Percentiles rank a stretch among this genome's conserved stretches.
These are phyloP conservation scores for Micronisus gabar DNA, from an alignment of 2,113 vertebrate genomes.

Conservation along the genomic window DNA sequence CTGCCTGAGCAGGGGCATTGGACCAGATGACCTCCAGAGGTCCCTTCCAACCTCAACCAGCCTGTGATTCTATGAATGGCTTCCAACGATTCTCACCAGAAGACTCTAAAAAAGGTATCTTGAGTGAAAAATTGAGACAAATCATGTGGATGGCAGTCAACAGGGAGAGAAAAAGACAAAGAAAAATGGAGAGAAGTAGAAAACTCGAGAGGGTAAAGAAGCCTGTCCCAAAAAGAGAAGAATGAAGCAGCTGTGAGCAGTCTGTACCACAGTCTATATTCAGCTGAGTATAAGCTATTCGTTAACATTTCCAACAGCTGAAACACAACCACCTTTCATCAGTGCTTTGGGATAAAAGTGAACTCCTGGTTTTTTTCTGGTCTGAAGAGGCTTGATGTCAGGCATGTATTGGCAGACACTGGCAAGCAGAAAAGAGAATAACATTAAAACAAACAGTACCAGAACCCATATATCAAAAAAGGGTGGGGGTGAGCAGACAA, in stretches of 20 bases:
- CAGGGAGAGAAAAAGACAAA: neutral
- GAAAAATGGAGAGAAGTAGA: neutral
- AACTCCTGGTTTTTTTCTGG: neutral
- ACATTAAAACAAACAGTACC: neutral
- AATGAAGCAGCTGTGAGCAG: conserved; percentile 9
- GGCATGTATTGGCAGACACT: neutral
- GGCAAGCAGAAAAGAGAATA: neutral
- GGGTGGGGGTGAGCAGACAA: neutral
- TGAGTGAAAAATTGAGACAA: neutral
- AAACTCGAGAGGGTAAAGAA: neutral
- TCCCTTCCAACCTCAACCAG: neutral
- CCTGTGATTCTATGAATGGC: neutral
- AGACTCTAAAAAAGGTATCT: neutral
- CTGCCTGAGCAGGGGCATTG: neutral
- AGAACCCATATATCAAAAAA: neutral
- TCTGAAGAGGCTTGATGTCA: neutral
- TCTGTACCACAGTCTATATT: neutral
- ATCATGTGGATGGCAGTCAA: neutral
- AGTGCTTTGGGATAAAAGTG: neutral
- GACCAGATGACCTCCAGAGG: neutral
- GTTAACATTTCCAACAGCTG: conserved; percentile 36
- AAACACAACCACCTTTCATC: conserved; percentile 30
- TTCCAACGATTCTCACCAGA: neutral
- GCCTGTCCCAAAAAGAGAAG: neutral
- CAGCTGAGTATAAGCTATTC: neutral